Evolutionary conservation across 2,888 invertebrate genomes (phyloP), one percentile per base, ranked within the genome.

Genomic region (Lepidocyrtinus sp.): DNA sequence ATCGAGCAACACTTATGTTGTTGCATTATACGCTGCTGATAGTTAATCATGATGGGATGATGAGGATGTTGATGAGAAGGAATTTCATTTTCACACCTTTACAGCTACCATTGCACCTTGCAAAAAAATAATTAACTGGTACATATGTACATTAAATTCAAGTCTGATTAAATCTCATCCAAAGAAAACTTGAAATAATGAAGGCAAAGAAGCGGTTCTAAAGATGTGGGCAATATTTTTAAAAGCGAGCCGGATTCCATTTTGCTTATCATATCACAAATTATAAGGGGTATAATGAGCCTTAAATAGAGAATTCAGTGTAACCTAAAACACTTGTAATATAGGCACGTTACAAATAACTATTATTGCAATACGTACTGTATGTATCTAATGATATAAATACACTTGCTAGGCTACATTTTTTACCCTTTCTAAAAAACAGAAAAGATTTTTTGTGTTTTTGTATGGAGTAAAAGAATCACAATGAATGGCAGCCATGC

Each of bases 1-100:
- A 12, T 26, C 21, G 22, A 65, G 19, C 36, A 36, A 24, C 25
- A 25, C 1, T 12, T 21, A 36, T 5, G 25, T 27, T n/a, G n/a
- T n/a, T n/a, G n/a, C n/a, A n/a, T n/a, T 36, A 36, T 36, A 36
- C 12, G 12, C 36, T 36, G 5, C 36, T 36, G 5, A n/a, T n/a
- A n/a, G n/a, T 36, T 36, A 36, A 36, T 36, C 36, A 36, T 36
- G 36, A 36, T 36, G 12, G 36, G 36, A 36, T 36, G 36, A 25
- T 64, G 26, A 26, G 64, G 15, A 15, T 67, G 62, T 62, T 9
- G 64, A 3, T 45, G 45, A 36, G 65, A n/a, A 27, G 65, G 68
- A 68, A 78, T 68, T 72, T 72, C 77, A 27, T 78, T 78, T 78
- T 78, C 77, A 78, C 77, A 78, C 77, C 77, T 78, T 45, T 50